Evolutionary conservation across 2,888 invertebrate species (phyloP).

Genomic region (Gasteruption jaculator): DNA sequence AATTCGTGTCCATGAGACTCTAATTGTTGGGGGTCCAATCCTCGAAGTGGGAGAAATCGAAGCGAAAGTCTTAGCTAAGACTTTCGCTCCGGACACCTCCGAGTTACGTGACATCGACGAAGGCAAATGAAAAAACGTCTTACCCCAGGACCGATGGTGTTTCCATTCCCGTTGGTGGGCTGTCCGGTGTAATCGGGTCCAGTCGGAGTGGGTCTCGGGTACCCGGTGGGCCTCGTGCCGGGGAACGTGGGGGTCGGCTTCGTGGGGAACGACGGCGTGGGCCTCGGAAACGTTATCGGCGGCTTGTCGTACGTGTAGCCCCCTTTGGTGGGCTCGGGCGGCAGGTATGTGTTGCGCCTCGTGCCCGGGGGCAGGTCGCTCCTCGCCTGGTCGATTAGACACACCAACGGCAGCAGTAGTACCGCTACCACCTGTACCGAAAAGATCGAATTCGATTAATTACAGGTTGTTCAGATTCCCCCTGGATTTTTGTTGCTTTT

Average conservation of each 20-base stretch:
- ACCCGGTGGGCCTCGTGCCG: constrained; percentile 30
- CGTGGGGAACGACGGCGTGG: constrained; percentile 31
- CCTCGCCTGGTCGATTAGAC: constrained; percentile 51
- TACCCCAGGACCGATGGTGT: constrained; percentile 35
- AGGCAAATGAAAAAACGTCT: constrained; percentile 25
- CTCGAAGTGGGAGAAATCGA: background rate
- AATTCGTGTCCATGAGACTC: constrained; percentile 1
- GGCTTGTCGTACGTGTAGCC: constrained; percentile 71
- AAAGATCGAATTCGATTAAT: too few relatives aligned
- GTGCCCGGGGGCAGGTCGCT: constrained; percentile 62
- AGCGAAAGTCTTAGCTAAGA: constrained; percentile 1
- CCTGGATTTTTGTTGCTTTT: too few relatives aligned
- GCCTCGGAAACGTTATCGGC: constrained; percentile 53
- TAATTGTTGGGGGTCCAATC: constrained; percentile 6
- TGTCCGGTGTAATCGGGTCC: constrained; percentile 39
- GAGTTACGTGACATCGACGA: background rate
- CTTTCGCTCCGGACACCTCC: background rate
- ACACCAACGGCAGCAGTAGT: constrained; percentile 52
- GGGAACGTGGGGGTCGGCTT: constrained; percentile 26
- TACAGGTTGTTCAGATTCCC: too few relatives aligned
- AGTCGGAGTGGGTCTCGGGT: constrained; percentile 38
- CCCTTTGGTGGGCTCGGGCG: constrained; percentile 60
- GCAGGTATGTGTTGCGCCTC: constrained; percentile 66
- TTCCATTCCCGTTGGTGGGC: constrained; percentile 32
- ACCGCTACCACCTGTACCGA: constrained; percentile 50